These are phyloP conservation scores for Emmelina monodactyla DNA, from an alignment of 2,888 invertebrate species.

Conservation along the genomic window DNA sequence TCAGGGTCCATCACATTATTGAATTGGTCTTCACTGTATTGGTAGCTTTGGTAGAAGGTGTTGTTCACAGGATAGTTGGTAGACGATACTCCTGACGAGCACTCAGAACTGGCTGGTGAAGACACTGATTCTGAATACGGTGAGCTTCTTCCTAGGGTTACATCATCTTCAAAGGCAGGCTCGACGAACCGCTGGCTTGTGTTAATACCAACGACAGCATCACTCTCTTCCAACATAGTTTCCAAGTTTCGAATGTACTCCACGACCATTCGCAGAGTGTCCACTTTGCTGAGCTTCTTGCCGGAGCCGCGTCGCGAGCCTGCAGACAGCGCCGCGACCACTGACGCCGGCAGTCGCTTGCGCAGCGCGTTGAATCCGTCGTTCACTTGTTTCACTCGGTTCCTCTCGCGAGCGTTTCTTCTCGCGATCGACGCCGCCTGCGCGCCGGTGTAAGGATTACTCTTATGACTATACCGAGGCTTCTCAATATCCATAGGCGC, in stretches of 20 bases:
- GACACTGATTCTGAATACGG: constrained; percentile 62
- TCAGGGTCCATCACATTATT: constrained; percentile 85
- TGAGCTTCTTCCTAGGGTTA: constrained; percentile 36
- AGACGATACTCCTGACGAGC: constrained; percentile 66
- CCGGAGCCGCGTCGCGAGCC: constrained; percentile 77
- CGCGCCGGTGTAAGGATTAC: constrained; percentile 59
- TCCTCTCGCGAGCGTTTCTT: constrained; percentile 93
- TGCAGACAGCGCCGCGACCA: constrained; percentile 72
- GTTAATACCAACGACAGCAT: constrained; percentile 50
- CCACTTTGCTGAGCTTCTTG: constrained; percentile 90
- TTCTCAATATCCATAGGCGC: constrained; percentile 63
- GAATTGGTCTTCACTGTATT: constrained; percentile 42
- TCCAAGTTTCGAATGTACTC: constrained; percentile 88
- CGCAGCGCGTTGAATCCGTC: constrained; percentile 88
- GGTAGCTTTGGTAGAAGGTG: constrained; percentile 24
- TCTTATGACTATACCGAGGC: constrained; percentile 73
- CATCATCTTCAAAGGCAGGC: constrained; percentile 41
- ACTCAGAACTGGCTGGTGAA: constrained; percentile 74
- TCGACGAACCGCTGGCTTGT: constrained; percentile 16
- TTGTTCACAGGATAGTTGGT: constrained; percentile 30
- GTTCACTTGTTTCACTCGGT: constrained; percentile 94
- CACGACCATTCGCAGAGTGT: constrained; percentile 86
- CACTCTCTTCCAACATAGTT: constrained; percentile 76
- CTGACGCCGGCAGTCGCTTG: constrained; percentile 83
- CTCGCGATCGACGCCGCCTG: constrained; percentile 86